Base-by-base conservation (phyloP, 2,797 vertebrate genomes). In the Poeciliopsis infans region DNA sequence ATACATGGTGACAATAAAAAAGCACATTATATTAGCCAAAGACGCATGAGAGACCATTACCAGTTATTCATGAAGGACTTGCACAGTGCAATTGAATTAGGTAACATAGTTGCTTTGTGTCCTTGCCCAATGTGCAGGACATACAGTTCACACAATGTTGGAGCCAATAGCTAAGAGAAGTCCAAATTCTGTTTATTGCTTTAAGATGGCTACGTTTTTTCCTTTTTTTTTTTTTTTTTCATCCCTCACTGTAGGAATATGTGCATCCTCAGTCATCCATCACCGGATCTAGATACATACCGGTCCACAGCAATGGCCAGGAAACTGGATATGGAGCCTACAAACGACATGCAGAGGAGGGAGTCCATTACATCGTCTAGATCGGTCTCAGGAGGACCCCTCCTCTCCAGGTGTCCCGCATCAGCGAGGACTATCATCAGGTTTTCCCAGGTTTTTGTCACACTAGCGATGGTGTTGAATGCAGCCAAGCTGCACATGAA, bases 401-500 rank as follows among this genome's bases (percentile, higher is more conserved):
- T 91, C 61, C 93, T 94, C 75, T 96, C 89, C 76, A 98, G 87
- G 53, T 96, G 96, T 1, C 97, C 97, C 36, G 89, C 87, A 25
- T 96, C 95, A 46, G 91, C 95, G 68, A 98, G 92, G 66, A 95
- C 93, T 39, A 99, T 95, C 89, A 99, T 96, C 74, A 97, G 89
- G 75, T 96, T 98, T 89, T 99, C 98, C 78, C 96, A 91, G 83
- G 97, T 97, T 92, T 98, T 99, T 80, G 96, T 96, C 70, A 99
- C 88, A 84, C 97, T 98, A 20, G 96, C 96, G 45, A 98, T 85
- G 91, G 97, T 97, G 88, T 99, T 98, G 76, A 98, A 99, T 89
- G 97, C 90, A 0, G 98, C 97, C 90, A 99, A 93, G 81, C 97
- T 99, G 87, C 98, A 98, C 92, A 99, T 98, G 89, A 99, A 99